A percentile compares a stretch with the other conserved stretches of the same genome.
Conservation (phyloP, 2,888 invertebrate genomes). For the Clepsis dumicolana region DNA sequence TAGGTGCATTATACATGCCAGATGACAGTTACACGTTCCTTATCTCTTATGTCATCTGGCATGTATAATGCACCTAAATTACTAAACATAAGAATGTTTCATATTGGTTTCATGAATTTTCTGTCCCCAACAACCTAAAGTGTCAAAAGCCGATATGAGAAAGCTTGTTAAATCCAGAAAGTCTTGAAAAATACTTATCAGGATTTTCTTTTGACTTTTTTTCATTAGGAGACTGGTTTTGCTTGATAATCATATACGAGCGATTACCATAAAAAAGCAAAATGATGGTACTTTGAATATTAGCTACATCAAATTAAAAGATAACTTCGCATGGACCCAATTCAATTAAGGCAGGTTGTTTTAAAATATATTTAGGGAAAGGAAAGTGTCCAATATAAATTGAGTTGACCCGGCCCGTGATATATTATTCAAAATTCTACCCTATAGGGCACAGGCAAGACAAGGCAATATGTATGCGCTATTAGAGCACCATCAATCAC, state of each 20-base stretch:
- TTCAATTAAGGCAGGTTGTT: neutral
- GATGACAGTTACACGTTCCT: neutral
- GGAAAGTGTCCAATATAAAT: conserved; percentile 16
- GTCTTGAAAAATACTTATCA: too few relatives aligned
- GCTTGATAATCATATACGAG: neutral
- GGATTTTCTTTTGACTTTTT: neutral
- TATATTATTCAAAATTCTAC: conserved; percentile 48
- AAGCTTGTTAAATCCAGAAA: too few relatives aligned
- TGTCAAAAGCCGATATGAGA: too few relatives aligned
- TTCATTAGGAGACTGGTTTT: neutral
- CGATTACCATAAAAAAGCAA: neutral
- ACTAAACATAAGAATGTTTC: too few relatives aligned
- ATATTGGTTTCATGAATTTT: too few relatives aligned
- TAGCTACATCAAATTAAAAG: neutral
- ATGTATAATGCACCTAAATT: too few relatives aligned
- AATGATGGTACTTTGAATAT: neutral
- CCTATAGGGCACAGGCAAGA: conserved; percentile 10
- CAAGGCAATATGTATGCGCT: conserved; percentile 51
- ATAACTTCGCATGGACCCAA: neutral
- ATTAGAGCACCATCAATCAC: conserved; percentile 69
- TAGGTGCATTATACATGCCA: neutral
- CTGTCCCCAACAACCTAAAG: too few relatives aligned
- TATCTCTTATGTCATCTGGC: too few relatives aligned
- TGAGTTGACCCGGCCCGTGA: conserved; percentile 17
- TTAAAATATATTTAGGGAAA: conserved; percentile 10